A percentile compares a stretch with the other conserved stretches of the same genome.
phyloP scores from a whole-genome alignment of 2,113 vertebrate genomes.

The Nesospiza acunhae region DNA sequence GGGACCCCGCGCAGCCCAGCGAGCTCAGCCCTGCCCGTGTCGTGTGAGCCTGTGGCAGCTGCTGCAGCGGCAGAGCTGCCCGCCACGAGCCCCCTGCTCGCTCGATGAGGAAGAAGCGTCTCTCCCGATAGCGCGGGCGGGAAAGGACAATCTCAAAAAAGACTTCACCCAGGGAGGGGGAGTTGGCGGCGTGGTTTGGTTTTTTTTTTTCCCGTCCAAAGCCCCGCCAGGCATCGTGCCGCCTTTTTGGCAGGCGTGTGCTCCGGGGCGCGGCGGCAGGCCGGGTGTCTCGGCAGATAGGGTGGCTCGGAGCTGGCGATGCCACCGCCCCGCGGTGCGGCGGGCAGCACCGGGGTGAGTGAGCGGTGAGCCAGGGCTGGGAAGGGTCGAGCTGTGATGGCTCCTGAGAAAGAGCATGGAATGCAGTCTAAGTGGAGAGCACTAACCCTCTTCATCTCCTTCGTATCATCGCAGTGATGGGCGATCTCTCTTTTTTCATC shows the following conservation, averaged over 20 bases:
- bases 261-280: not conserved
- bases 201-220: not conserved
- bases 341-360: not conserved
- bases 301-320: rapidly evolving
- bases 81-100: rapidly evolving
- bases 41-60: rapidly evolving
- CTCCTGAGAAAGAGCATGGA: not conserved
- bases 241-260: not conserved
- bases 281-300: not conserved
- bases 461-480: rapidly evolving
- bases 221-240: not conserved
- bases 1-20: not conserved
- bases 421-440: not conserved
- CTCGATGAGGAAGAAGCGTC: not conserved
- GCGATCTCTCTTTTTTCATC: not conserved
- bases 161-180: too few relatives aligned
- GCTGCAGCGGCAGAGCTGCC: not conserved
- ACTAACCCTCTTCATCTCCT: not conserved
- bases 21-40: not conserved
- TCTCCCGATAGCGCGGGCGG: too few relatives aligned
- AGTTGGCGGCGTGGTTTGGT: not conserved
- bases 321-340: not conserved
- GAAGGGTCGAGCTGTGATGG: not conserved
- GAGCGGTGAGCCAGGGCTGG: not conserved
- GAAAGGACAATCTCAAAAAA: too few relatives aligned